Evolutionary conservation across 2,113 vertebrate genomes (phyloP), one percentile per base, ranked within the genome.

Genomic region (Psophia crepitans): DNA sequence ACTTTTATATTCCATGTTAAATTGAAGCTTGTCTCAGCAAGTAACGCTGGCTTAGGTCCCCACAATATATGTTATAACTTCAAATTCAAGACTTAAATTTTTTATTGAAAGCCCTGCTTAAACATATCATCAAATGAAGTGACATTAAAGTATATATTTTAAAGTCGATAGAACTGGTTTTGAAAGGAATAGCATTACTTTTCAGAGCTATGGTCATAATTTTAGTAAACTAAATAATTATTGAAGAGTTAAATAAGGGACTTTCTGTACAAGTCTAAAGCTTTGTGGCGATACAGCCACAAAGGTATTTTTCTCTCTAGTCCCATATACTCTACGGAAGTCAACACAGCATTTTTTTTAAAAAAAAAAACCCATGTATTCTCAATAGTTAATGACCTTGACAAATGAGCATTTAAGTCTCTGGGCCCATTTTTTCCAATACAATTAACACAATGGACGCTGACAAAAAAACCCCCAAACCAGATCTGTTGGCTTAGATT

Each of bases 191-290:
- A 89, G 5, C 4, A 32, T 32, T 66, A 11, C 27, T 78, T 69
- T 84, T 89, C 56, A 74, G 65, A 68, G 16, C 6, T 82, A 24
- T 23, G 1, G 35, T 17, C 2, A 53, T 7, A 65, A 61, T 61
- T 73, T 75, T 22, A 91, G 19, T 57, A 83, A 61, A 56, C 43
- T 0, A 63, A 85, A 65, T 43, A 68, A 69, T 65, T 76, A 76
- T 1, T 48, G 16, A 68, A 69, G 39, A 26, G 8, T 53, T 84
- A 82, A 91, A 83, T 37, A 37, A 14, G 11, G 7, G 7, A 81
- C 4, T 28, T 71, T 43, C 28, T 28, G 4, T 41, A 26, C 8
- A 13, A 1, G 1, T 46, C 20, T 30, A 71, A 76, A 0, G 0
- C 5, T 83, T 73, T 13, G 5, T 8, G 84, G 27, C 0, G 1